These are phyloP conservation scores for Hypothenemus hampei DNA, from an alignment of 1,140 invertebrate species.

Conservation along the genomic window DNA sequence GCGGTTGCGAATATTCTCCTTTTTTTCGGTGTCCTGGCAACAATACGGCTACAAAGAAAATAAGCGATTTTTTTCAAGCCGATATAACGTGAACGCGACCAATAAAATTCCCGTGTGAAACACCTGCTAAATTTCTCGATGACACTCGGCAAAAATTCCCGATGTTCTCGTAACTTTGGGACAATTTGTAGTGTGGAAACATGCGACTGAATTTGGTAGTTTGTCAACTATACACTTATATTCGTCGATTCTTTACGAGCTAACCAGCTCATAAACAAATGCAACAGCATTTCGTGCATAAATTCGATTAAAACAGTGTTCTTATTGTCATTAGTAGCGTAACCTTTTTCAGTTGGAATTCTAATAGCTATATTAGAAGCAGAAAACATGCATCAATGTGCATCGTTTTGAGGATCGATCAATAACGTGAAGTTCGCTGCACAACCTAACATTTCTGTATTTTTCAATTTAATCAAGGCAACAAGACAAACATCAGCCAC, in stretches of 20 bases:
- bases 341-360: no score
- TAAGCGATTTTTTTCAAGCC: background rate
- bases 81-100: background rate
- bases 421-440: no score
- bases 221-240: conserved; percentile 11
- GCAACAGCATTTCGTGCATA: no score
- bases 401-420: no score
- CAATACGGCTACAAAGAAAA: background rate
- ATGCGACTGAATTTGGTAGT: conserved; percentile 13
- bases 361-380: no score
- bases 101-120: conserved; percentile 2
- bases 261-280: background rate
- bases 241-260: conserved; percentile 2
- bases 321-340: no score
- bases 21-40: background rate
- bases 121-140: conserved; percentile 1
- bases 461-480: no score
- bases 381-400: no score
- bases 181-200: conserved; percentile 3
- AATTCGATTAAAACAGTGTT: no score
- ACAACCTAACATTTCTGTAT: no score
- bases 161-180: background rate
- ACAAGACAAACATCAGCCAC: no score
- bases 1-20: conserved; percentile 7
- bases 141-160: background rate